Conservation (phyloP, 2,888 invertebrate species). For the Heliconius charithonia region DNA sequence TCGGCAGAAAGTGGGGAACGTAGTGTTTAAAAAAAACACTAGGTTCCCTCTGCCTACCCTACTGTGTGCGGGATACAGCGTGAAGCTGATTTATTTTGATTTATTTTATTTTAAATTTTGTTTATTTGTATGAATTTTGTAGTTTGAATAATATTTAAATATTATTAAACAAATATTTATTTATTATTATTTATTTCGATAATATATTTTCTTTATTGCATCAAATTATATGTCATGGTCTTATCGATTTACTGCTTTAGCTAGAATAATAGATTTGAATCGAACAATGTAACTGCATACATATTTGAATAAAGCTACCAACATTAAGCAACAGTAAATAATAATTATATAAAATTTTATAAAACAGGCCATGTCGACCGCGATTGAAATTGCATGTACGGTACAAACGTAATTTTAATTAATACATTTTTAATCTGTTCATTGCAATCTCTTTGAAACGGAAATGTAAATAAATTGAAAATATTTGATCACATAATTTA, state of each 20-base stretch:
- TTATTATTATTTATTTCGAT: too few species aligned
- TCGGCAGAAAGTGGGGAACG: too few species aligned
- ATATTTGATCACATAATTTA: neutral
- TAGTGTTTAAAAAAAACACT: too few species aligned
- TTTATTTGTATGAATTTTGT: neutral
- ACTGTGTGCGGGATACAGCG: too few species aligned
- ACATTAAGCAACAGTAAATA: neutral
- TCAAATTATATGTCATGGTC: too few species aligned
- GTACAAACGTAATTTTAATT: neutral
- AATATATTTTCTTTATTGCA: too few species aligned
- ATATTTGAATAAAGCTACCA: neutral
- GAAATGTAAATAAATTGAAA: conserved; percentile 4
- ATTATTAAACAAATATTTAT: too few species aligned
- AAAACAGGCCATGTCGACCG: neutral
- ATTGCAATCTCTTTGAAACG: neutral
- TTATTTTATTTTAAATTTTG: too few species aligned
- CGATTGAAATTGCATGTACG: neutral
- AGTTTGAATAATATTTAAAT: neutral
- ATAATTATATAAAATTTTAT: neutral
- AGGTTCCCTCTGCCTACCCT: too few species aligned
- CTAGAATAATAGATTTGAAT: neutral
- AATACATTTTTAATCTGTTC: conserved; percentile 14
- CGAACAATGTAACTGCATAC: neutral
- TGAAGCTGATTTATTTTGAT: too few species aligned
- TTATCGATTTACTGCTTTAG: too few species aligned